Conservation (phyloP, 2,888 invertebrate species). For the Entomobrya multifasciata region DNA sequence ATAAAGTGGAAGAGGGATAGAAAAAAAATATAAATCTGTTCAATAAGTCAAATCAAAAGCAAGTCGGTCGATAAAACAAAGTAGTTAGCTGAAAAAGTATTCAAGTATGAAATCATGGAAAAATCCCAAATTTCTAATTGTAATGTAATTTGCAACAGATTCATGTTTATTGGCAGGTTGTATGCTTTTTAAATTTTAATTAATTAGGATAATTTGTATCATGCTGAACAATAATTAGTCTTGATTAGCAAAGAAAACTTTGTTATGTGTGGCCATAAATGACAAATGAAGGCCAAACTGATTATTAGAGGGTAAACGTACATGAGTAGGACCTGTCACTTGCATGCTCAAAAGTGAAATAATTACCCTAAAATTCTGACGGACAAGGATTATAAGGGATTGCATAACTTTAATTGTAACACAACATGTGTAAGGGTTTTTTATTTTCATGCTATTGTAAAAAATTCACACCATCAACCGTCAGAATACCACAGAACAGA, state of each 20-base stretch:
- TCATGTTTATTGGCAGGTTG: background rate
- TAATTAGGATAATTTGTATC: conserved; percentile 45
- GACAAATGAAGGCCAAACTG: conserved; percentile 46
- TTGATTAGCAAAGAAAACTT: conserved; percentile 50
- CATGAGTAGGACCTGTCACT: conserved; percentile 48
- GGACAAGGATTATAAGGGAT: conserved; percentile 24
- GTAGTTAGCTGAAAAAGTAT: no score
- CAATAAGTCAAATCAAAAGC: no score
- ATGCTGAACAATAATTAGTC: conserved; percentile 47
- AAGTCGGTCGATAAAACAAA: no score
- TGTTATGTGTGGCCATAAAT: conserved; percentile 32
- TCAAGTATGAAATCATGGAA: background rate
- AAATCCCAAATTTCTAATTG: background rate
- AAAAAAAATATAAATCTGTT: no score
- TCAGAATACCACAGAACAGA: background rate
- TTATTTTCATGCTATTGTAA: conserved; percentile 33
- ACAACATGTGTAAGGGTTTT: conserved; percentile 6
- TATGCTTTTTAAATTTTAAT: conserved; percentile 5
- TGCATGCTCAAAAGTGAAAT: conserved; percentile 61
- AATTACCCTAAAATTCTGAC: conserved; percentile 50
- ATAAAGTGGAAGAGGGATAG: background rate
- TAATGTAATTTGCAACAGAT: background rate
- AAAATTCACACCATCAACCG: conserved; percentile 51
- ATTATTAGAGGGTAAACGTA: conserved; percentile 32
- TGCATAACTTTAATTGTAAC: conserved; percentile 17